phyloP scores from a whole-genome alignment of 2,113 vertebrate genomes.

The Brevimyrus niger region DNA sequence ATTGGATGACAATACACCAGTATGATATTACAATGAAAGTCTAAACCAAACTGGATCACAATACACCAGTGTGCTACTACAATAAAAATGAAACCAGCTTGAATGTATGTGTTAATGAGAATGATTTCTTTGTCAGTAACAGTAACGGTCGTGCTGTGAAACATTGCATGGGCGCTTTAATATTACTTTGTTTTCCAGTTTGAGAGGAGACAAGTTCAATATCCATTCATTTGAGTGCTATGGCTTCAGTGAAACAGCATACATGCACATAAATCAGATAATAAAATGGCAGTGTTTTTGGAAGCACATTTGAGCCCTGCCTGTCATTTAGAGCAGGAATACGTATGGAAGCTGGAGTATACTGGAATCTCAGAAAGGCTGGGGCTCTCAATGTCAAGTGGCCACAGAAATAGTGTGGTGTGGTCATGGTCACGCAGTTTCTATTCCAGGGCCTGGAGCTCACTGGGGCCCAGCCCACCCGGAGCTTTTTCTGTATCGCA shows the following conservation, averaged over 20 bases:
- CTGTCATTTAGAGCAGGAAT: conserved; percentile 10
- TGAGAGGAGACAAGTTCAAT: not conserved
- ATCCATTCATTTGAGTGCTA: not conserved
- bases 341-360: conserved; percentile 45
- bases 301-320: not conserved
- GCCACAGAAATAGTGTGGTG: conserved; percentile 60
- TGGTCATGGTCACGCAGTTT: conserved; percentile 60
- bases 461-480: conserved; percentile 19
- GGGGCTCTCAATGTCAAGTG: conserved; percentile 61
- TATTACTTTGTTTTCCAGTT: not conserved
- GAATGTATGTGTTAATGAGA: not conserved
- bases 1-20: not conserved
- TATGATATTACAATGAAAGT: not conserved
- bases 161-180: not conserved
- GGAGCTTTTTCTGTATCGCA: conserved; percentile 18
- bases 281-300: not conserved
- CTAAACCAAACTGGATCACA: not conserved
- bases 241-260: not conserved
- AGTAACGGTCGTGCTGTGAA: not conserved
- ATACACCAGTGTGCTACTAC: not conserved
- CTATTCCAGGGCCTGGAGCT: conserved; percentile 52
- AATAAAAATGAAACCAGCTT: not conserved
- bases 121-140: not conserved
- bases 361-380: conserved; percentile 55
- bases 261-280: not conserved